phyloP scores from a whole-genome alignment of 1,140 invertebrate species.

The Bombus huntii region DNA sequence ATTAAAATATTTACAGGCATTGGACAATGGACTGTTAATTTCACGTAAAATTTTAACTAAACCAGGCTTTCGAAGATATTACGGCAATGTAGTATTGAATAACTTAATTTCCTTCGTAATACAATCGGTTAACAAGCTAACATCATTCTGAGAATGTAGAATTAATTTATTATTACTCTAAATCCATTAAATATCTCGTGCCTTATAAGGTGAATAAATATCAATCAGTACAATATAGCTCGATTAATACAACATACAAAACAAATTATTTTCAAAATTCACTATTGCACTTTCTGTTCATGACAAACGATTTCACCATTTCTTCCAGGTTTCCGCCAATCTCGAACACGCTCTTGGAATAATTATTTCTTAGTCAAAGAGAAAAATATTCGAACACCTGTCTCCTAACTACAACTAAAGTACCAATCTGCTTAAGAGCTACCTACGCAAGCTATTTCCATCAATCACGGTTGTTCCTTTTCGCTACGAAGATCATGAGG shows the following conservation, averaged over 20 bases:
- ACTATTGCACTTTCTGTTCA: too few species aligned
- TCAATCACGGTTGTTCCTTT: conserved; percentile 11
- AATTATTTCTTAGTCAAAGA: neutral
- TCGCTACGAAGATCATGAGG: neutral
- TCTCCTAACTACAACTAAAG: neutral
- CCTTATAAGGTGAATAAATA: too few species aligned
- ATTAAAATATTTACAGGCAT: neutral
- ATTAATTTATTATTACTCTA: too few species aligned
- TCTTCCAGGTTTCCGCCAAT: neutral
- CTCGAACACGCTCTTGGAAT: neutral
- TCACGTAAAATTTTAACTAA: neutral
- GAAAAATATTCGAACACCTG: conserved; percentile 2
- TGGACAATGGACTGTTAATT: neutral
- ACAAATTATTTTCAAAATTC: too few species aligned
- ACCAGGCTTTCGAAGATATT: neutral
- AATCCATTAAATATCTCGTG: too few species aligned
- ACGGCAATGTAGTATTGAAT: too few species aligned
- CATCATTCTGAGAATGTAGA: too few species aligned
- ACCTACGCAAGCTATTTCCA: neutral
- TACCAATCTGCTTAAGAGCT: neutral
- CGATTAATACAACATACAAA: too few species aligned
- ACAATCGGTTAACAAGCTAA: too few species aligned
- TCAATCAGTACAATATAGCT: too few species aligned
- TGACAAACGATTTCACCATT: neutral
- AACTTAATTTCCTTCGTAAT: too few species aligned